phyloP scores from a whole-genome alignment of 2,113 vertebrate genomes.

The Pagrus major region DNA sequence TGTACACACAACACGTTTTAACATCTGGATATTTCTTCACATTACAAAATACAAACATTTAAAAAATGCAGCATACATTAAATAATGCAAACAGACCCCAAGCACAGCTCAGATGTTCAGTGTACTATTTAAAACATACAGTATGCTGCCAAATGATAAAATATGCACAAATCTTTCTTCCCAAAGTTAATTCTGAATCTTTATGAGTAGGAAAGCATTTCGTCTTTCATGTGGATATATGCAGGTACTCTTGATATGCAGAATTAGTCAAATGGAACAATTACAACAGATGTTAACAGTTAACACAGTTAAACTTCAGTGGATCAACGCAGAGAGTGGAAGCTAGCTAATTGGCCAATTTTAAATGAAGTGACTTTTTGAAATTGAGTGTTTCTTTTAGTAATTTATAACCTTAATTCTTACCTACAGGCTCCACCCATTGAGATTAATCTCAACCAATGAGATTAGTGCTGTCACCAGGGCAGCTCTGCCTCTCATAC shows the following conservation, averaged over 20 bases:
- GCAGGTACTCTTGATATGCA: too few species aligned
- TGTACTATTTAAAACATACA: neutral
- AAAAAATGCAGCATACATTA: neutral
- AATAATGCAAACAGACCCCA: neutral
- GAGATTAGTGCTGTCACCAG: neutral
- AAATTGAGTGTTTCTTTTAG: neutral
- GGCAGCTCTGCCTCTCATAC: neutral
- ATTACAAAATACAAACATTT: slow-evolving; percentile 1
- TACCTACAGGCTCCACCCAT: neutral
- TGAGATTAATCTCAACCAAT: neutral
- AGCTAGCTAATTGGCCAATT: neutral
- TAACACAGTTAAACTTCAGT: neutral
- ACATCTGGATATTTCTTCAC: neutral
- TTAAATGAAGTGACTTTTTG: neutral
- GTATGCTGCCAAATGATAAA: too few species aligned
- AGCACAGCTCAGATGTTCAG: neutral
- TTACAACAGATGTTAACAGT: too few species aligned
- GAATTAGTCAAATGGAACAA: too few species aligned
- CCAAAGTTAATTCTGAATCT: too few species aligned
- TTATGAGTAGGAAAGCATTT: too few species aligned
- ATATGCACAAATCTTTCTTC: too few species aligned
- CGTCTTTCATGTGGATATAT: too few species aligned
- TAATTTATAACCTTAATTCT: neutral
- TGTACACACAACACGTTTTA: too few species aligned
- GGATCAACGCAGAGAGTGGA: neutral